Percentiles rank a stretch among this genome's conserved stretches.
Evolutionary conservation across 1,140 invertebrate species (phyloP).

Genomic region (Bombyx mandarina): DNA sequence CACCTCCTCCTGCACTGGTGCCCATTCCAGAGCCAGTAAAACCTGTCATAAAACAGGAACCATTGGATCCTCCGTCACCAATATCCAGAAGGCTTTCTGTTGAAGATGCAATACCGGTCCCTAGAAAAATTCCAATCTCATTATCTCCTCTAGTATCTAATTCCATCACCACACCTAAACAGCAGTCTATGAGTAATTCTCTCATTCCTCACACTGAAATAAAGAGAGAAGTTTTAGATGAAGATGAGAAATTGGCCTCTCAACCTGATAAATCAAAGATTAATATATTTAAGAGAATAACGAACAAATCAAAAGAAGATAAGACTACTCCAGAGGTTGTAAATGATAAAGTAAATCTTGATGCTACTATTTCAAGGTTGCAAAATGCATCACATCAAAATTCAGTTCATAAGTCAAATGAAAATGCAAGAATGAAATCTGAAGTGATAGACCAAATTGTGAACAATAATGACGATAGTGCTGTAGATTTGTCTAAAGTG

Average conservation of each 20-base stretch:
- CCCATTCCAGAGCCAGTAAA: slow-evolving; percentile 29
- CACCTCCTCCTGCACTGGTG: slow-evolving; percentile 16
- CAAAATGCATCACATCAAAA: slow-evolving; percentile 45
- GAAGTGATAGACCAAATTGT: slow-evolving; percentile 36
- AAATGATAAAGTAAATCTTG: slow-evolving; percentile 68
- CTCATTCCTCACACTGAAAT: slow-evolving; percentile 54
- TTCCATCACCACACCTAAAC: slow-evolving; percentile 53
- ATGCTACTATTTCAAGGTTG: slow-evolving; percentile 58
- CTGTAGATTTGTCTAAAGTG: slow-evolving; percentile 63
- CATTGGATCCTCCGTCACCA: slow-evolving; percentile 34
- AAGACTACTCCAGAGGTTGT: slow-evolving; percentile 63
- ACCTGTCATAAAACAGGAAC: slow-evolving; percentile 59
- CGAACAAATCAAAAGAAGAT: slow-evolving; percentile 80
- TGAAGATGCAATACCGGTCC: slow-evolving; percentile 60
- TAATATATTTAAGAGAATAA: slow-evolving; percentile 89
- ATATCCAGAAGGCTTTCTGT: slow-evolving; percentile 20
- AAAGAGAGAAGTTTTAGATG: slow-evolving; percentile 69
- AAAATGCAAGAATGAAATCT: slow-evolving; percentile 43
- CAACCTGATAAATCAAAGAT: slow-evolving; percentile 87
- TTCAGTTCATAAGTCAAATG: slow-evolving; percentile 29
- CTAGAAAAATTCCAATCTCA: slow-evolving; percentile 60
- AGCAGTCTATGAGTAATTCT: slow-evolving; percentile 51
- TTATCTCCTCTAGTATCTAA: slow-evolving; percentile 56
- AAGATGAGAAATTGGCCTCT: slow-evolving; percentile 79
- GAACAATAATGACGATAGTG: slow-evolving; percentile 64